Percentiles rank a stretch among this genome's conserved stretches.
Conservation (phyloP, 2,113 vertebrate genomes). For the Pheucticus melanocephalus region DNA sequence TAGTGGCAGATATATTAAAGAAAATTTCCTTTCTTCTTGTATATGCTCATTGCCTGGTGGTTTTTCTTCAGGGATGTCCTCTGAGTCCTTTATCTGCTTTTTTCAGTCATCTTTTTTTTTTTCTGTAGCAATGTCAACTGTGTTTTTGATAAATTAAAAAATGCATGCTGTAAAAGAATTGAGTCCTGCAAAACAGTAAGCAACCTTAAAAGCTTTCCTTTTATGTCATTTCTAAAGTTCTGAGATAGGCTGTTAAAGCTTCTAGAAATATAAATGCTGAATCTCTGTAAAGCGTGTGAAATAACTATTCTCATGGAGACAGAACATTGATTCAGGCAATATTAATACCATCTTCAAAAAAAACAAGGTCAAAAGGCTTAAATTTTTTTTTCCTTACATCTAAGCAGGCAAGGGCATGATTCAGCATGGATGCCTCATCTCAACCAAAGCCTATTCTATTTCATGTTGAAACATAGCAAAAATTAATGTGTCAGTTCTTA, state of each 20-base stretch:
- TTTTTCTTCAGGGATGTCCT: neutral
- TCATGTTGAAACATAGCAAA: neutral
- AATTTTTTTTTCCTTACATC: neutral
- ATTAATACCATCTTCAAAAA: neutral
- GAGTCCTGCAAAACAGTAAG: neutral
- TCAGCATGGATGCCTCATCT: neutral
- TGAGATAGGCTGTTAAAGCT: neutral
- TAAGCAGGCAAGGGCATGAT: neutral
- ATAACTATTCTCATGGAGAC: neutral
- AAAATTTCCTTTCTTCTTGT: neutral
- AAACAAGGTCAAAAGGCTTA: neutral
- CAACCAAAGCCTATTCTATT: neutral
- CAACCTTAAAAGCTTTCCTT: neutral
- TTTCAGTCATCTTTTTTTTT: neutral
- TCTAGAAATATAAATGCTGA: neutral
- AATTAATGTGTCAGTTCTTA: neutral
- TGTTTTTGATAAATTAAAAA: neutral
- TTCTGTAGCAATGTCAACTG: neutral
- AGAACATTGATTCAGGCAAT: neutral
- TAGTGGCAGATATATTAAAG: neutral
- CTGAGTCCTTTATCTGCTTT: neutral
- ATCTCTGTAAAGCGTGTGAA: neutral
- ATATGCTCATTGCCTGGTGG: accelerated
- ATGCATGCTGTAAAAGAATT: neutral
- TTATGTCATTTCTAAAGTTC: neutral